phyloP scores from a whole-genome alignment of 2,797 vertebrate genomes.

The Petrocephalus schoutedeni region DNA sequence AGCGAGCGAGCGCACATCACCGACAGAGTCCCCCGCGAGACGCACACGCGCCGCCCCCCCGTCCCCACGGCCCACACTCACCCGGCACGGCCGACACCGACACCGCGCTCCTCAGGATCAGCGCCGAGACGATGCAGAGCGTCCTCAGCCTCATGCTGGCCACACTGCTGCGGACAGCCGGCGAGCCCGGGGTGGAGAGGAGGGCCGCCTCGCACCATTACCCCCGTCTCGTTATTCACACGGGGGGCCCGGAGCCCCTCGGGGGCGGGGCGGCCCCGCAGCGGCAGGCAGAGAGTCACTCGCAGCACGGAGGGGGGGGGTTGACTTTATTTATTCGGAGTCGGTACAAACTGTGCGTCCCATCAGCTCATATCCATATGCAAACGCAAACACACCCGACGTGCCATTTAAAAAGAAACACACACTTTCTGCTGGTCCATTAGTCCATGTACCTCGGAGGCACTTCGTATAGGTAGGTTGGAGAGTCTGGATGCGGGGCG shows the following conservation, averaged over 20 bases:
- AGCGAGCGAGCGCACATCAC: not conserved
- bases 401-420: not conserved
- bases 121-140: conserved; percentile 20
- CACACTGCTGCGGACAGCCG: not conserved
- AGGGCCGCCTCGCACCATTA: conserved; percentile 26
- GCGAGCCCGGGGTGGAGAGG: not conserved
- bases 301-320: not conserved
- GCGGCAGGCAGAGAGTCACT: not conserved
- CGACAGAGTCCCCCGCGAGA: not conserved
- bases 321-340: not conserved
- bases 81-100: conserved; percentile 33
- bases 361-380: not conserved
- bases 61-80: conserved; percentile 11
- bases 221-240: conserved; percentile 14
- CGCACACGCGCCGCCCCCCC: too few species aligned
- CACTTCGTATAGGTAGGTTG: not conserved
- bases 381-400: not conserved
- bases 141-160: conserved; percentile 18
- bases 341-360: not conserved
- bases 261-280: not conserved
- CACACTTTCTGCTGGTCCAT: not conserved
- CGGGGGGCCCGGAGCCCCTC: not conserved
- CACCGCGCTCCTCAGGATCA: conserved; percentile 25
- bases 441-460: not conserved
- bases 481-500: too few species aligned